Percentiles rank a stretch among this genome's conserved stretches.
Conservation (phyloP, 2,113 vertebrate species). For the Cynopterus brachyotis region DNA sequence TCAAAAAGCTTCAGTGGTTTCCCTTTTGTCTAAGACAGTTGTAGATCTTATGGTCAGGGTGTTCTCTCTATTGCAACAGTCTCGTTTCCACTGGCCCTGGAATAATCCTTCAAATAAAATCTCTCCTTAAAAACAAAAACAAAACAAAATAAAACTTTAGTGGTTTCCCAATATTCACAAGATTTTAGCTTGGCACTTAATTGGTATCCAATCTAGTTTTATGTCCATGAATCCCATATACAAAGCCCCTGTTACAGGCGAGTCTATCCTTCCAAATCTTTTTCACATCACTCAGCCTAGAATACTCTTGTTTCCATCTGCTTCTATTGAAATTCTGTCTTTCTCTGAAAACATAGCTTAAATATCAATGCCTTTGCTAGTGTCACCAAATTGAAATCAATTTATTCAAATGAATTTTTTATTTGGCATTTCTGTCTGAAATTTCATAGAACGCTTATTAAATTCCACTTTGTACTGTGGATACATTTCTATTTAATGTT, state of each 20-base stretch:
- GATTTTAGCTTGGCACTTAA: neutral
- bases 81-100: neutral
- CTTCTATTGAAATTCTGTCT: neutral
- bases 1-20: neutral
- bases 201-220: neutral
- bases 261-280: neutral
- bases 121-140: neutral
- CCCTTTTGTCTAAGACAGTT: neutral
- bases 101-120: neutral
- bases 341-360: neutral
- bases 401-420: neutral
- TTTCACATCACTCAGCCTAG: neutral
- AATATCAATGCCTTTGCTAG: neutral
- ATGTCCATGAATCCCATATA: too few relatives aligned
- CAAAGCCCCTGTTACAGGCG: neutral
- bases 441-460: neutral
- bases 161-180: neutral
- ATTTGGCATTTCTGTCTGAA: neutral
- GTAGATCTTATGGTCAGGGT: neutral
- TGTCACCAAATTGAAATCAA: slow-evolving; percentile 14
- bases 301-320: neutral
- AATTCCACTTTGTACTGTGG: neutral
- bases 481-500: neutral
- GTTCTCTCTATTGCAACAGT: neutral
- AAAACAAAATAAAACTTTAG: neutral